These are phyloP conservation scores for Flabesymbios commensalis DNA, from an alignment of 2,888 invertebrate genomes.

Conservation along the genomic window DNA sequence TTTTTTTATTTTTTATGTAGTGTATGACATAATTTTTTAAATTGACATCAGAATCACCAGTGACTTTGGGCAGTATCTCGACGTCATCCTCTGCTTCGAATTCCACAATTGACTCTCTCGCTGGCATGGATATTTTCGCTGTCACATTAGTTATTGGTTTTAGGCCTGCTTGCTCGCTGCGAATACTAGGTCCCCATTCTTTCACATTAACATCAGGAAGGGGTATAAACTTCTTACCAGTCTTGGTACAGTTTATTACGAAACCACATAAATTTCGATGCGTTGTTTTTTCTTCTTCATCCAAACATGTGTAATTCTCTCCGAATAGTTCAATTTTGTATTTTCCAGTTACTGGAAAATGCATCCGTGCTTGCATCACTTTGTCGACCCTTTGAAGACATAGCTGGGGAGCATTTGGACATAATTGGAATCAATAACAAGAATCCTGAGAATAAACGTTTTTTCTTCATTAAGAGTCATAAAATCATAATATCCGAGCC, in stretches of 20 bases:
- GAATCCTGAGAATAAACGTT: no score
- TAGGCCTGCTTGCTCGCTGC: not conserved
- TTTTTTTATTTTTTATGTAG: no score
- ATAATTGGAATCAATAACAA: no score
- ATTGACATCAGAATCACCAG: not conserved
- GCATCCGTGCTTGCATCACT: not conserved
- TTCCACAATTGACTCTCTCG: not conserved
- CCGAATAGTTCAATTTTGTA: slow-evolving; percentile 23
- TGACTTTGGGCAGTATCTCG: not conserved
- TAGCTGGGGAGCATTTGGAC: no score
- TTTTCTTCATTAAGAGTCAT: no score
- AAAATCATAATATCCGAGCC: no score
- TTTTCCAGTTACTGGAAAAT: slow-evolving; percentile 20
- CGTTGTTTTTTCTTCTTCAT: no score
- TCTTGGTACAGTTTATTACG: not conserved
- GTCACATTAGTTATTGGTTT: not conserved
- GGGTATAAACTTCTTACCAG: not conserved
- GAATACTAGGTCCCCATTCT: slow-evolving; percentile 15
- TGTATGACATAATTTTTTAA: no score
- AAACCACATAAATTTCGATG: no score
- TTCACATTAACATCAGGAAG: not conserved
- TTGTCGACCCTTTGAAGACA: slow-evolving; percentile 4
- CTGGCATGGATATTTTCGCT: slow-evolving; percentile 1
- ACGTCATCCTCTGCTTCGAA: slow-evolving; percentile 3
- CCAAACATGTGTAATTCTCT: no score